Base-by-base conservation (phyloP, 92 coral and sea anemone species). In the Paragorgia papillata region DNA sequence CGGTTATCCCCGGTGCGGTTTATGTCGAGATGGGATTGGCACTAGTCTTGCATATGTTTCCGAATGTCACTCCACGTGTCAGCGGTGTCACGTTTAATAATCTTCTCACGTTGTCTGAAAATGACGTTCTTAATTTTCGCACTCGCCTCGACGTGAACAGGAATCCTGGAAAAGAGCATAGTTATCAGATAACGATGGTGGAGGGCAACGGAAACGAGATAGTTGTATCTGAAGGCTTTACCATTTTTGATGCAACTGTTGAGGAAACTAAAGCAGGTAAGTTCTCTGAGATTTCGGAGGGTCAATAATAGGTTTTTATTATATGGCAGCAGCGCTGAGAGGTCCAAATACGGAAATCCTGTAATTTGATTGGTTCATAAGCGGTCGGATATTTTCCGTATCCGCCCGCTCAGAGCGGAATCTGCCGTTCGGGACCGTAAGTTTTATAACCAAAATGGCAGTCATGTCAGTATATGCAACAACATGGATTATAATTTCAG, bases 1-100 rank as follows among this genome's bases (percentile, higher is more conserved):
- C 89, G 7, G 90, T 92, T 41, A 85, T 92, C 76, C 97, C 97
- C 10, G 97, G 92, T 7, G 87, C 93, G 12, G 73, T 88, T n/a
- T 89, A 79, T 66, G 76, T 92, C 13, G 97, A 92, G 56, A 90
- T 89, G 96, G 92, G 88, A 22, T 54, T 92, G 79, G 97, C 97
- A 7, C 85, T 92, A 92, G 90, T 82, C 0, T 78, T 66, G 30
- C 88, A 92, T 28, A 75, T 62, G 51, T 92, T 74, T 54, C 76
- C 63, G 20, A 31, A 69, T 29, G 59, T 80, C 9, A 46, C 69
- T 5, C 33, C 90, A 22, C 85, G 79, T 57, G 73, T 90, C 3
- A 46, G 31, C 39, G 87, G 89, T 54, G 90, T 92, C 24, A 75
- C 43, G 46, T 84, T 92, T 51, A 81, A 73, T 12, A 92, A 81